Evolutionary conservation across 2,797 vertebrate species (phyloP).

Genomic region (Monodelphis domestica): DNA sequence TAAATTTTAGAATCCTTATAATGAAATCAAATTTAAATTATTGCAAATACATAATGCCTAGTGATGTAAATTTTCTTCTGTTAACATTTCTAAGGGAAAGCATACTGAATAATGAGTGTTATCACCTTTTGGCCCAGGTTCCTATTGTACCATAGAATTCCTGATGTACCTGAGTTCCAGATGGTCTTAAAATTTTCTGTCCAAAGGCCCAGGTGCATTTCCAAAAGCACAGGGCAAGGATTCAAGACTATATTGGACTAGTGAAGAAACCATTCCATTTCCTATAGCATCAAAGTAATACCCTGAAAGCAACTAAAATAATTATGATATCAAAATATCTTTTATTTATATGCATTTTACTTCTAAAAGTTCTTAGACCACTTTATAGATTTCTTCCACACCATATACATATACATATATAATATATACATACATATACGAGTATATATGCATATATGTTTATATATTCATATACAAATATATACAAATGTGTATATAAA

Average conservation of each 20-base stretch:
- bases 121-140: background rate
- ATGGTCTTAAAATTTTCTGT: background rate
- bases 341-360: background rate
- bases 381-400: background rate
- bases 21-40: background rate
- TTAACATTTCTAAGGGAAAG: conserved; percentile 10
- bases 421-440: background rate
- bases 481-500: too few relatives aligned
- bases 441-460: background rate
- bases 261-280: background rate
- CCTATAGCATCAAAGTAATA: background rate
- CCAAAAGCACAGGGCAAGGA: background rate
- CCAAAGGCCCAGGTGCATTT: conserved; percentile 15
- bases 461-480: background rate
- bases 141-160: background rate
- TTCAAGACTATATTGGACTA: background rate
- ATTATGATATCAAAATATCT: background rate
- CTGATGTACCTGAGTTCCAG: background rate
- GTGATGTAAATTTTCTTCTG: background rate
- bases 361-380: background rate
- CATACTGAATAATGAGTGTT: background rate
- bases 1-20: background rate
- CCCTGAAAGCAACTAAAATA: background rate
- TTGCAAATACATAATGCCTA: conserved; percentile 1
- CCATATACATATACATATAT: background rate